phyloP scores from a whole-genome alignment of 2,888 invertebrate species.

The Sturmia bella region DNA sequence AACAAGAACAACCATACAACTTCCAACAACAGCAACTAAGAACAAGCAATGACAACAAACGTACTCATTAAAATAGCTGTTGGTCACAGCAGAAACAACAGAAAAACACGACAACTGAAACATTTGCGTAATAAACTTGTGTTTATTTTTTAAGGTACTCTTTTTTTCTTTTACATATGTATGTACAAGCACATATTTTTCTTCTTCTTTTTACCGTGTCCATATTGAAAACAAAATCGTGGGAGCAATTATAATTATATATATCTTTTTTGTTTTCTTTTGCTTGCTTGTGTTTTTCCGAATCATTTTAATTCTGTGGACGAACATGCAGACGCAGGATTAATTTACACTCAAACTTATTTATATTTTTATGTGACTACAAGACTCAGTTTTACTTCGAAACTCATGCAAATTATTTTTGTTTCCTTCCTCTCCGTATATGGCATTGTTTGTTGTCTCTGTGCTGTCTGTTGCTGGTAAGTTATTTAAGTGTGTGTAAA shows the following conservation, averaged over 20 bases:
- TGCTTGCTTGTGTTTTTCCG: slow-evolving; percentile 72
- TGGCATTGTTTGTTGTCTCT: background rate
- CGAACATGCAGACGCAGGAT: slow-evolving; percentile 59
- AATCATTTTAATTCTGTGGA: slow-evolving; percentile 41
- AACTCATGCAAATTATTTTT: slow-evolving; percentile 31
- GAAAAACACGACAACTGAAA: slow-evolving; percentile 56
- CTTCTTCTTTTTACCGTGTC: slow-evolving; percentile 5
- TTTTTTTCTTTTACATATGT: background rate
- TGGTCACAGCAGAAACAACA: slow-evolving; percentile 56
- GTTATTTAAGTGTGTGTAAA: slow-evolving; percentile 69
- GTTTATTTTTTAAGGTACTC: slow-evolving; percentile 9
- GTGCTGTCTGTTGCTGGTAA: slow-evolving; percentile 7
- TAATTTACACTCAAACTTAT: slow-evolving; percentile 51
- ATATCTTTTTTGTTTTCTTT: slow-evolving; percentile 72
- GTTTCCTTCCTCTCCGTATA: background rate
- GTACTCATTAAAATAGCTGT: slow-evolving; percentile 72
- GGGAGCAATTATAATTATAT: slow-evolving; percentile 82
- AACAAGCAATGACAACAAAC: slow-evolving; percentile 62
- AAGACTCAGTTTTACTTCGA: slow-evolving; percentile 58
- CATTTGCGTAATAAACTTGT: slow-evolving; percentile 54
- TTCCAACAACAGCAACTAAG: slow-evolving; percentile 29
- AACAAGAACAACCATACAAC: slow-evolving; percentile 44
- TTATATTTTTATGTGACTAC: background rate
- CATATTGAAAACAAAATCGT: slow-evolving; percentile 77
- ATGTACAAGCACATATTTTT: no score